A percentile compares a stretch with the other conserved stretches of the same genome.
Evolutionary conservation across 2,888 invertebrate genomes (phyloP).

Genomic region (Eledona agricola): DNA sequence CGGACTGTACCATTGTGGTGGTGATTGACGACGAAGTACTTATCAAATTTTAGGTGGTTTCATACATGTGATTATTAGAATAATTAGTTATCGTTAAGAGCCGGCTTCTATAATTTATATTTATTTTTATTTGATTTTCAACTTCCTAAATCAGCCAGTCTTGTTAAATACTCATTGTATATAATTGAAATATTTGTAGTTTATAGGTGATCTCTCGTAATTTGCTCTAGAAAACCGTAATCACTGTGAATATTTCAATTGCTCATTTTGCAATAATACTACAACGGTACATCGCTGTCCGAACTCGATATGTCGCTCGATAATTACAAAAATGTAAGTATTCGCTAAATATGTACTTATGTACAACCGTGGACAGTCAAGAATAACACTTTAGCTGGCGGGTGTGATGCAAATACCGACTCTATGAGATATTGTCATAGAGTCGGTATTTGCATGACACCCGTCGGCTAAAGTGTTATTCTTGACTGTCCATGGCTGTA

Average conservation of each 20-base stretch:
- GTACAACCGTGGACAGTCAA: too few species aligned
- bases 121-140: conserved; percentile 50
- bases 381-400: too few species aligned
- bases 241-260: conserved; percentile 55
- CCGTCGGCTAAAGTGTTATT: too few species aligned
- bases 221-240: conserved; percentile 55
- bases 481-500: too few species aligned
- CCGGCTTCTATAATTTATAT: conserved; percentile 54
- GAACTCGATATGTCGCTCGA: conserved; percentile 20
- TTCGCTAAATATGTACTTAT: conserved; percentile 22
- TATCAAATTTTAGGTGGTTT: conserved; percentile 49
- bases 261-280: conserved; percentile 54
- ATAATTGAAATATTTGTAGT: conserved; percentile 53
- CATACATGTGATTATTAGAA: conserved; percentile 60
- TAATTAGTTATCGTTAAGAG: conserved; percentile 56
- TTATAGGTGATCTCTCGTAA: conserved; percentile 58
- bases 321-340: conserved; percentile 17
- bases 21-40: conserved; percentile 55
- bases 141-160: conserved; percentile 54
- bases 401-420: too few species aligned
- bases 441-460: too few species aligned
- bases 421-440: too few species aligned
- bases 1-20: conserved; percentile 61
- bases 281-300: conserved; percentile 40
- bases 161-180: conserved; percentile 59